Conservation (phyloP, 2,888 invertebrate species). For the Noctua fimbriata region DNA sequence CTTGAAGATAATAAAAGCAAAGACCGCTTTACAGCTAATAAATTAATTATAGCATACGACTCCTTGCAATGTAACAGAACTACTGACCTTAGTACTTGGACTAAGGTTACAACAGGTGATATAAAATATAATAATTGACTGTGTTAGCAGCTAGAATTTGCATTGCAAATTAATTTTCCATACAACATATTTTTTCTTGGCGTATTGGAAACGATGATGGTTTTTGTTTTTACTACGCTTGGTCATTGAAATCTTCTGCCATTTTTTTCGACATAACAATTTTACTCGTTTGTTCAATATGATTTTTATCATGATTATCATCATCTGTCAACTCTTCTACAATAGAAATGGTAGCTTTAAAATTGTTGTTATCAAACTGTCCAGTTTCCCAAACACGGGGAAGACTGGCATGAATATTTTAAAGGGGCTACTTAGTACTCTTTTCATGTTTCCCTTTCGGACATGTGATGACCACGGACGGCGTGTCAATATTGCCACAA, state of each 20-base stretch:
- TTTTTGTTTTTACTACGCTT: slow-evolving; percentile 11
- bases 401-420: slow-evolving; percentile 73
- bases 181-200: slow-evolving; percentile 15
- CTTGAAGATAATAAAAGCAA: slow-evolving; percentile 53
- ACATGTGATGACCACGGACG: slow-evolving; percentile 86
- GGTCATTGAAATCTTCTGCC: background rate
- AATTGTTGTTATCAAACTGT: slow-evolving; percentile 39
- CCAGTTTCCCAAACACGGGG: slow-evolving; percentile 24
- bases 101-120: slow-evolving; percentile 57
- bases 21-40: slow-evolving; percentile 60
- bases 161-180: slow-evolving; percentile 23
- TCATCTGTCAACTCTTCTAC: background rate
- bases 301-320: slow-evolving; percentile 48
- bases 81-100: slow-evolving; percentile 58
- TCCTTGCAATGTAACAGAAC: slow-evolving; percentile 61
- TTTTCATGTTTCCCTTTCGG: slow-evolving; percentile 81
- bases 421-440: slow-evolving; percentile 75
- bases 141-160: slow-evolving; percentile 27
- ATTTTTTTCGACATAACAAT: slow-evolving; percentile 61
- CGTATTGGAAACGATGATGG: background rate
- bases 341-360: slow-evolving; percentile 11
- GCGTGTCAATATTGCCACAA: slow-evolving; percentile 85
- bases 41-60: slow-evolving; percentile 62
- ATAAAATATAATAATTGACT: slow-evolving; percentile 46
- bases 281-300: slow-evolving; percentile 64